Conservation (phyloP, 2,113 vertebrate species). For the Burhinus bistriatus region DNA sequence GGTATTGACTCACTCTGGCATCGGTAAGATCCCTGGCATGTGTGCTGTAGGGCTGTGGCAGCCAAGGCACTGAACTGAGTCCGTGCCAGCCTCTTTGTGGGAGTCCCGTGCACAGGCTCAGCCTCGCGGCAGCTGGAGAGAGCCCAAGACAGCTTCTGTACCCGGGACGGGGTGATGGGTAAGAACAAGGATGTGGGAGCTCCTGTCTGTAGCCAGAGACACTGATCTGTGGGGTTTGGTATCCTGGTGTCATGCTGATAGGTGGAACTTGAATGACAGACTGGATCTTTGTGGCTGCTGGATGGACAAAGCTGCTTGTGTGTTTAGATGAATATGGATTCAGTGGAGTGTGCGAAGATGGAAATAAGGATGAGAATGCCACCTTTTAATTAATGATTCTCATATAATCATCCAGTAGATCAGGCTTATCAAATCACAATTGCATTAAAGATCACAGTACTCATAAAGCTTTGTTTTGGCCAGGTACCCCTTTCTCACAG, state of each 20-base stretch:
- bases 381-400: not conserved
- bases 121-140: not conserved
- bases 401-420: not conserved
- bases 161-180: not conserved
- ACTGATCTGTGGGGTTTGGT: not conserved
- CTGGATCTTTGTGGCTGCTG: not conserved
- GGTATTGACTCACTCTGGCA: not conserved
- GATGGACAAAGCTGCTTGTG: not conserved
- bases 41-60: not conserved
- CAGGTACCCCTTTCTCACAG: not conserved
- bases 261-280: not conserved
- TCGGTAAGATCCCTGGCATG: not conserved
- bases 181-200: accelerated
- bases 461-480: not conserved
- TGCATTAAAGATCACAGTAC: not conserved
- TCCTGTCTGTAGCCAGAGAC: not conserved
- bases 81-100: accelerated
- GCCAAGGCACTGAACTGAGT: not conserved
- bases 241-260: accelerated
- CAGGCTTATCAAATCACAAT: not conserved
- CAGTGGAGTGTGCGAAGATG: not conserved
- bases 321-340: not conserved
- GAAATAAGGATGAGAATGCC: not conserved
- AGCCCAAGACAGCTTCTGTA: accelerated
- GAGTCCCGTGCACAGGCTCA: not conserved